A percentile compares a stretch with the other conserved stretches of the same genome.
phyloP scores from a whole-genome alignment of 2,888 invertebrate genomes.

The Aphrophora alni region DNA sequence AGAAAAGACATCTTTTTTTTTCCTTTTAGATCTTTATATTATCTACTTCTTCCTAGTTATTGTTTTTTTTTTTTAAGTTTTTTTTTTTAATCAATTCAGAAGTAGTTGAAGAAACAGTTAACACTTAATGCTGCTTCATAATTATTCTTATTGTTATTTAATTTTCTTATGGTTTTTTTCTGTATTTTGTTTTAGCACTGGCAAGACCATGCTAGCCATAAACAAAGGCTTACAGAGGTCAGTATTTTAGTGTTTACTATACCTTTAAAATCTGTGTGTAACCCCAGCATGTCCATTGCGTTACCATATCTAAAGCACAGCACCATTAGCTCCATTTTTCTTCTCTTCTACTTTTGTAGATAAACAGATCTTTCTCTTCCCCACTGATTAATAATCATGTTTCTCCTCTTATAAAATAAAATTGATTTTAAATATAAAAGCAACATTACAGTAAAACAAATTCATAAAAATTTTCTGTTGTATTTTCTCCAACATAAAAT shows the following conservation, averaged over 20 bases:
- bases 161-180: conserved; percentile 58
- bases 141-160: conserved; percentile 38
- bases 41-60: background rate
- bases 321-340: conserved; percentile 46
- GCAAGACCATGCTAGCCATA: conserved; percentile 84
- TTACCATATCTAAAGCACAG: conserved; percentile 26
- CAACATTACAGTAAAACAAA: background rate
- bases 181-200: conserved; percentile 73
- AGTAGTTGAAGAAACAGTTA: background rate
- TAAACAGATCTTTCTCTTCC: background rate
- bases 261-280: conserved; percentile 52
- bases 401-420: background rate
- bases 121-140: conserved; percentile 28
- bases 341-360: conserved; percentile 26
- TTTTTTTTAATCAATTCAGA: conserved; percentile 34
- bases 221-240: conserved; percentile 85
- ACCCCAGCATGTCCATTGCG: conserved; percentile 31
- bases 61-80: conserved; percentile 20
- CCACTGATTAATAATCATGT: background rate
- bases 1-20: no score
- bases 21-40: no score
- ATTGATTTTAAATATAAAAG: background rate
- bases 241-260: conserved; percentile 62
- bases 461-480: no score
- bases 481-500: no score